Evolutionary conservation across 2,113 vertebrate species (phyloP).

Genomic region (Fregata magnificens): DNA sequence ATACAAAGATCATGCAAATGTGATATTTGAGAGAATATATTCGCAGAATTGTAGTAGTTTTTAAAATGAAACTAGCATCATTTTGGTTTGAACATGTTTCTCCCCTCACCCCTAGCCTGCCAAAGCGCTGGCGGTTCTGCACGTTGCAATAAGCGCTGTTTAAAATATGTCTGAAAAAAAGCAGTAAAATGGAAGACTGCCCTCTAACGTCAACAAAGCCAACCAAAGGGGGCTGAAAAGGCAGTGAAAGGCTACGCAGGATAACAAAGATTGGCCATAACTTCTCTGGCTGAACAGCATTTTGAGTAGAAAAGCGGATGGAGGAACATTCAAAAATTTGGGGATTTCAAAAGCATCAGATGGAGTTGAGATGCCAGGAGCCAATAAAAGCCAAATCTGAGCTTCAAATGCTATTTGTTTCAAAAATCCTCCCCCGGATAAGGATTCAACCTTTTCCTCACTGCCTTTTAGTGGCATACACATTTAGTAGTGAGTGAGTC

Average conservation of each 20-base stretch:
- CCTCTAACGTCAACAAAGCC: neutral
- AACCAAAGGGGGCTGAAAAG: neutral
- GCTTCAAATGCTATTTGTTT: neutral
- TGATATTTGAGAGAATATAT: neutral
- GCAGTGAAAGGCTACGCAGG: neutral
- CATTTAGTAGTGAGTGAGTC: neutral
- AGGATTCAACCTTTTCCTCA: neutral
- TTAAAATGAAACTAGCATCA: neutral
- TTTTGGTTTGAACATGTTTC: neutral
- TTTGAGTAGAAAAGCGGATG: neutral
- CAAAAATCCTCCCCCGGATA: neutral
- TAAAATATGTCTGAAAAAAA: neutral
- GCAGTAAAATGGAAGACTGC: constrained; percentile 8
- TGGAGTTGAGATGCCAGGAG: neutral
- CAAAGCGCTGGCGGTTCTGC: neutral
- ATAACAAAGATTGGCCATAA: neutral
- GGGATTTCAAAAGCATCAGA: neutral
- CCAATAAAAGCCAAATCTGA: neutral
- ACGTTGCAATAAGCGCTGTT: neutral
- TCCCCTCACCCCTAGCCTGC: neutral
- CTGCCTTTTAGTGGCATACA: too few relatives aligned
- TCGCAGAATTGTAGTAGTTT: neutral
- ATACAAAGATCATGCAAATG: neutral
- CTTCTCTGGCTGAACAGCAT: neutral
- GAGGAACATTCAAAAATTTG: neutral